Conservation (phyloP, 2,888 invertebrate genomes). For the Zele albiditarsus region DNA sequence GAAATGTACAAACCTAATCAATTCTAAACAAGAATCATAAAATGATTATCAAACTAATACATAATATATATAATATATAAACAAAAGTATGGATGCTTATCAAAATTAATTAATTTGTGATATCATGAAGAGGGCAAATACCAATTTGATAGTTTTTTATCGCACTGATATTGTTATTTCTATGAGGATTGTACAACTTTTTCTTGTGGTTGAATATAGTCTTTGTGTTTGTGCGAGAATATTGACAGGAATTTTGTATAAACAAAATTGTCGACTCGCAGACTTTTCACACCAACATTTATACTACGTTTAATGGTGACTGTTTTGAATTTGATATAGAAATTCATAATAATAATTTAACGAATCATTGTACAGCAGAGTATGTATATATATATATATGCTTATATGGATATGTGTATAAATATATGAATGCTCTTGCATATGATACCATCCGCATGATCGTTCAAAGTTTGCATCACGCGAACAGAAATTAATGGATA, state of each 20-base stretch:
- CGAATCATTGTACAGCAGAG: neutral
- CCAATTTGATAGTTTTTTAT: neutral
- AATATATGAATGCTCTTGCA: neutral
- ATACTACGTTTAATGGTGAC: neutral
- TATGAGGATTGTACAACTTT: neutral
- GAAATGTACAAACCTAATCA: too few species aligned
- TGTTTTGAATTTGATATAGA: neutral
- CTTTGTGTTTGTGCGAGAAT: too few species aligned
- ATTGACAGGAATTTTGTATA: too few species aligned
- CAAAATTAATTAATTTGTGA: neutral
- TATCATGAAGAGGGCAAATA: neutral
- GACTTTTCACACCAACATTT: neutral
- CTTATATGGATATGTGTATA: neutral
- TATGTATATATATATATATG: neutral
- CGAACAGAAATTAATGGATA: neutral
- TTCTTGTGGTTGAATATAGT: neutral
- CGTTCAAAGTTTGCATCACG: neutral
- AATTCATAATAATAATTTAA: neutral
- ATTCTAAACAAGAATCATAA: too few species aligned
- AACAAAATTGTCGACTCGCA: neutral
- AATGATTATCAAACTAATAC: too few species aligned
- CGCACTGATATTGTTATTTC: neutral
- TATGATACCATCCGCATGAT: neutral
- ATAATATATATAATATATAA: neutral
- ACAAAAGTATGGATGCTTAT: neutral